Evolutionary conservation across 2,888 invertebrate genomes (phyloP).

Genomic region (Diabrotica balteata): DNA sequence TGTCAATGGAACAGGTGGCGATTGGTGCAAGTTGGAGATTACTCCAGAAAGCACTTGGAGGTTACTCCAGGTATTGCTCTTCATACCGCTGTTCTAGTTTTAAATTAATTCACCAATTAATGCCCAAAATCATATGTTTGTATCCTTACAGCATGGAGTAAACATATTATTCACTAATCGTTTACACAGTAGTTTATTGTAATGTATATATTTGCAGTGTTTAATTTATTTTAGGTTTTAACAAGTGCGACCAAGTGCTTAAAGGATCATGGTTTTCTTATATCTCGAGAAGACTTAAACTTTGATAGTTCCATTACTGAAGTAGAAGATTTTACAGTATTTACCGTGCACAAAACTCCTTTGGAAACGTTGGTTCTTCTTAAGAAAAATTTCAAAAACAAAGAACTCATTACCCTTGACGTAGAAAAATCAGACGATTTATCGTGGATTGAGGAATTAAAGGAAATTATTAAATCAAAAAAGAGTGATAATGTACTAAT

Average conservation of each 20-base stretch:
- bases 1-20: too few relatives aligned
- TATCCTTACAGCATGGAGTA: too few relatives aligned
- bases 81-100: too few relatives aligned
- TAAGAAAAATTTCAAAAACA: constrained; percentile 55
- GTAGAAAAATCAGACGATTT: constrained; percentile 50
- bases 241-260: constrained; percentile 30
- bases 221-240: constrained; percentile 28
- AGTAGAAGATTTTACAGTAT: constrained; percentile 45
- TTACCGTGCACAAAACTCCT: constrained; percentile 62
- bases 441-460: constrained; percentile 64
- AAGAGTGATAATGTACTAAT: constrained; percentile 68
- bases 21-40: too few relatives aligned
- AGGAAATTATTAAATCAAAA: constrained; percentile 49
- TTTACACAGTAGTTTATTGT: too few relatives aligned
- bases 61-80: too few relatives aligned
- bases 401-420: constrained; percentile 58
- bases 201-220: too few relatives aligned
- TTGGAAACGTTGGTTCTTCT: constrained; percentile 65
- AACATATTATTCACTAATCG: too few relatives aligned
- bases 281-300: constrained; percentile 66
- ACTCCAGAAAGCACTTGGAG: too few relatives aligned
- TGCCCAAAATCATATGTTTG: too few relatives aligned
- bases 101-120: too few relatives aligned
- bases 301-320: constrained; percentile 51
- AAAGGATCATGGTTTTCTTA: constrained; percentile 67